Evolutionary conservation across 2,113 vertebrate species (phyloP).

Genomic region (Channa argus): DNA sequence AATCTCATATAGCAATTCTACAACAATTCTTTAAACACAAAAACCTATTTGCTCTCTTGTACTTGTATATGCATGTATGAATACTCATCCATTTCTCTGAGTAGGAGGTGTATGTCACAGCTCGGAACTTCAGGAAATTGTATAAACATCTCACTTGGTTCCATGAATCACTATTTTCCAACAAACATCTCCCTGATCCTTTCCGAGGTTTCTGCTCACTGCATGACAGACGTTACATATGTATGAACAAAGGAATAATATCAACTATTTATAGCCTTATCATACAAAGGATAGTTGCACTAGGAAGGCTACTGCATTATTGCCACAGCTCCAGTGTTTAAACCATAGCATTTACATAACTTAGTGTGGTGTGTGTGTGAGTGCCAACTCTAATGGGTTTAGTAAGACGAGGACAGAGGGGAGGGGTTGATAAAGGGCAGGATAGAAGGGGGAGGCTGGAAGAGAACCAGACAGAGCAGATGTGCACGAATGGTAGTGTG

Average conservation of each 20-base stretch:
- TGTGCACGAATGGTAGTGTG: constrained; percentile 55
- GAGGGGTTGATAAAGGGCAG: constrained; percentile 53
- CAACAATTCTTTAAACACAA: too few species aligned
- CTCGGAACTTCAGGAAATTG: neutral
- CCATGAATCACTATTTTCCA: constrained; percentile 20
- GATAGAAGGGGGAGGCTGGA: constrained; percentile 48
- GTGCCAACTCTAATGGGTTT: constrained; percentile 72
- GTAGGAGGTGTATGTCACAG: constrained; percentile 2
- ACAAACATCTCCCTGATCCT: constrained; percentile 13
- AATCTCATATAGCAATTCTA: too few species aligned
- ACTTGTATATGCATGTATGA: neutral
- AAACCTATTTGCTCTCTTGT: too few species aligned
- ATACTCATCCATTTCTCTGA: neutral
- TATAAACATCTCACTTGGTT: constrained; percentile 11
- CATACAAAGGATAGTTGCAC: constrained; percentile 47
- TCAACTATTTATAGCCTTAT: constrained; percentile 59
- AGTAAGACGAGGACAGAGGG: constrained; percentile 51
- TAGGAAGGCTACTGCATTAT: constrained; percentile 28
- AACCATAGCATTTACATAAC: constrained; percentile 63
- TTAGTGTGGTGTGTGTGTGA: constrained; percentile 22
- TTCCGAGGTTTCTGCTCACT: constrained; percentile 4
- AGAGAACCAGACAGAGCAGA: constrained; percentile 68
- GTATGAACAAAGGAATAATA: constrained; percentile 35
- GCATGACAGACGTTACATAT: constrained; percentile 25
- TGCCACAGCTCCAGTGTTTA: constrained; percentile 52